phyloP scores from a whole-genome alignment of 2,797 vertebrate species.

The Falco columbarius region DNA sequence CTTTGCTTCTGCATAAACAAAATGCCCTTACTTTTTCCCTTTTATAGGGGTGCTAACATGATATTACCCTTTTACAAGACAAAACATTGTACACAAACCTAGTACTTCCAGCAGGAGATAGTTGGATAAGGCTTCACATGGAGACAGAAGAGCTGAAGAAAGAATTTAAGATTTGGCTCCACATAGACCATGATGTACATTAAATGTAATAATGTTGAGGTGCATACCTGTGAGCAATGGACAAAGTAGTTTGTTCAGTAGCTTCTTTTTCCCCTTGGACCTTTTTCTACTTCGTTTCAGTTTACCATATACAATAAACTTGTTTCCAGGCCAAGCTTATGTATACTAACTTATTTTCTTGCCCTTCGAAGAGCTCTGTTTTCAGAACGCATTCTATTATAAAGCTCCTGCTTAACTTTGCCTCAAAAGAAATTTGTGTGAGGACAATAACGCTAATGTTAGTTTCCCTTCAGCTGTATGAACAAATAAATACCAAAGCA shows the following conservation, averaged over 20 bases:
- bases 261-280: not conserved
- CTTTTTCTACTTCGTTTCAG: not conserved
- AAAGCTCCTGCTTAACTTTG: not conserved
- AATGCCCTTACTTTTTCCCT: not conserved
- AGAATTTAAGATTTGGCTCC: not conserved
- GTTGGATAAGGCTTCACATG: accelerated
- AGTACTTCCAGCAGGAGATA: not conserved
- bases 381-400: not conserved
- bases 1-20: not conserved
- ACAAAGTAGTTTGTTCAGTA: not conserved
- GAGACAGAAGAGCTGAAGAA: not conserved
- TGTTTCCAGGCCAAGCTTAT: not conserved
- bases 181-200: accelerated
- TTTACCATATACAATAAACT: not conserved
- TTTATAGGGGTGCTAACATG: not conserved
- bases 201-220: not conserved
- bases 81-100: not conserved
- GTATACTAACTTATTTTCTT: not conserved
- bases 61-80: not conserved
- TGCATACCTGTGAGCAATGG: not conserved
- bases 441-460: not conserved
- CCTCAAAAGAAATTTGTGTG: not conserved
- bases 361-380: not conserved
- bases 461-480: not conserved
- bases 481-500: not conserved